Base-by-base conservation (phyloP, 2,888 invertebrate genomes). In the Gibbula magus region DNA sequence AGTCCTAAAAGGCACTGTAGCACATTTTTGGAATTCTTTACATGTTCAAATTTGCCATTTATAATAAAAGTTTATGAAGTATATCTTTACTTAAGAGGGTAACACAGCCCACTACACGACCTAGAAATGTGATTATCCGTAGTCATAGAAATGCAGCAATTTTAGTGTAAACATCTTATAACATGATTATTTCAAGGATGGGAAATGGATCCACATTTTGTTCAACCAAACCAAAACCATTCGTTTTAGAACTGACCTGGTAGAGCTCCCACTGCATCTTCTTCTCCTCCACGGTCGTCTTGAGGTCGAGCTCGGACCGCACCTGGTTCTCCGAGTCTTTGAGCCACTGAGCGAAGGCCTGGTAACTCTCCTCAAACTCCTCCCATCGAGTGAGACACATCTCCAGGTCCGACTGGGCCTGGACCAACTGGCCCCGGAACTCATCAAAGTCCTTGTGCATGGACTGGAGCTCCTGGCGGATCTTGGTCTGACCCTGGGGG, bases 371-470 rank as follows among this genome's bases (percentile, higher is more conserved):
- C 91, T 98, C 98, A 91, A 97, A 98, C 87, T 97, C 97, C 83
- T 95, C 95, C 98, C 98, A 98, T 93, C 97, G 96, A 86, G 96
- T 96, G 84, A 98, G 95, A 86, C 96, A 95, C 86, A 96, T 96
- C 92, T 97, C 96, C 16, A 92, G 86, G 75, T 91, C 89, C 52
- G 89, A 86, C 52, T 89, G 86, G 7, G 91, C 90, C 52, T 90
- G 88, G 67, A 88, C 88, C 35, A 91, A 86, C 39, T 88, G 86
- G 0, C 84, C 67, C 0, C 87, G 83, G 85, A 90, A 89, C 70
- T 91, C 91, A 20, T 90, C 89, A 84, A 90, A 90, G 82, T 91
- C 91, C 54, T 87, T 85, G 79, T 87, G 86, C 88, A 91, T 88
- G 22, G 86, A 82, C 66, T 88, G 86, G 7, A 91, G 80, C 74